Evolutionary conservation across 2,888 invertebrate genomes (phyloP), one percentile per base, ranked within the genome.

Genomic region (Lepidocyrtoides sp.): DNA sequence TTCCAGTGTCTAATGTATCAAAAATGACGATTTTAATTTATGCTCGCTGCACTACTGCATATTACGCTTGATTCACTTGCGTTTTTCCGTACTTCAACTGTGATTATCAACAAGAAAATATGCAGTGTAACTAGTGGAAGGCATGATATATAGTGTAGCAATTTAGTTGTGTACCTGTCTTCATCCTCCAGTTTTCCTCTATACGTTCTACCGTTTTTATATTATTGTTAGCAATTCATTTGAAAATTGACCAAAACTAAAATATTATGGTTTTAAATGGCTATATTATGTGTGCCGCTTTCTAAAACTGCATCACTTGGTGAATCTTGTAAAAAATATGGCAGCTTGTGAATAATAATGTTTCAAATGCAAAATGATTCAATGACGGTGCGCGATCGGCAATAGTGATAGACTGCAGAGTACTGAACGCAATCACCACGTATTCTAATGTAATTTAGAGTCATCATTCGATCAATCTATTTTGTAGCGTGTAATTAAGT

Each of bases 321-420:
- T 17, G 8, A 36, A 44, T 72, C 17, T 20, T 72, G 36, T 36
- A 3, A 41, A 69, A 69, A 69, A 69, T 17, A 69, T 7, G 5
- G 4, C n/a, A 66, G 1, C 10, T 63, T 54, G 29, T 57, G 54
- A n/a, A n/a, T n/a, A n/a, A n/a, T n/a, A n/a, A n/a, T n/a, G n/a
- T 54, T 79, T 79, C 60, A 60, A 51, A 60, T 41, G 60, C 10
- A 36, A 82, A 44, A 63, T 26, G 63, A 63, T 82, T 82, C 63
- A 82, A 82, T 82, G 82, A 82, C 82, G 41, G 54, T 36, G 10
- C 69, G 29, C 2, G 20, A 29, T n/a, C 29, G 29, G 32, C 36
- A 36, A 36, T 41, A 17, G 32, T 41, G 8, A 17, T 32, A 12
- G 10, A 14, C 14, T 4, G 54, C 14, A 20, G 8, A 1, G 26